Evolutionary conservation across 1,140 invertebrate species (phyloP), one percentile per base, ranked within the genome.

Genomic region (Drosophila sturtevanti): DNA sequence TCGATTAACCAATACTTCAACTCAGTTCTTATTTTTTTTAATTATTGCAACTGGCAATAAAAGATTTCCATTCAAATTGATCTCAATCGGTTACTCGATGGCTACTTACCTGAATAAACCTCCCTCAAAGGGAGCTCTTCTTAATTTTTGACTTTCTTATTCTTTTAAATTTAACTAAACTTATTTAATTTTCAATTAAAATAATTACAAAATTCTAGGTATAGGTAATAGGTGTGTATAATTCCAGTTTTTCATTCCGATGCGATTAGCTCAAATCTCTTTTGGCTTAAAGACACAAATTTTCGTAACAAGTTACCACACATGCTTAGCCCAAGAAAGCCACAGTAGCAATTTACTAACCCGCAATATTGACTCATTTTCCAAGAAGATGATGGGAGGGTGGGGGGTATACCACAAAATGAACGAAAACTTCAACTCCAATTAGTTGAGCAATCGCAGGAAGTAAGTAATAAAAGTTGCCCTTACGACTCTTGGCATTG

Each of bases 371-470:
- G 14, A 56, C 18, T 48, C 9, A 48, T 6, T 48, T 21, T 21
- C 12, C 10, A 6, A 31, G 5, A 6, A 31, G 7, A 9, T 21
- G 41, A 11, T 2, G 4, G 27, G 27, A 6, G 5, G 27, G 2
- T 2, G 5, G 27, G 6, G 27, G 27, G 5, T 4, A 31, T 24
- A 31, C 41, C 37, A 58, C 31, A 60, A 63, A 70, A 27, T 38
- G 48, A 44, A 35, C 52, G 56, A 60, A 79, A 70, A 80, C 77
- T 69, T 84, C 85, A 68, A 70, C 35, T 89, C 70, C 73, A 84
- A 89, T 89, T 89, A 89, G 79, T 66, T 71, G 65, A 55, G 76
- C 79, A 79, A 77, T 84, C 62, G 77, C 58, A 63, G 51, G 54
- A 62, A 72, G 69, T 63, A 65, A 75, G 69, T 77, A 77, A 79